Evolutionary conservation across 2,888 invertebrate genomes (phyloP).

Genomic region (Eulithis testata): DNA sequence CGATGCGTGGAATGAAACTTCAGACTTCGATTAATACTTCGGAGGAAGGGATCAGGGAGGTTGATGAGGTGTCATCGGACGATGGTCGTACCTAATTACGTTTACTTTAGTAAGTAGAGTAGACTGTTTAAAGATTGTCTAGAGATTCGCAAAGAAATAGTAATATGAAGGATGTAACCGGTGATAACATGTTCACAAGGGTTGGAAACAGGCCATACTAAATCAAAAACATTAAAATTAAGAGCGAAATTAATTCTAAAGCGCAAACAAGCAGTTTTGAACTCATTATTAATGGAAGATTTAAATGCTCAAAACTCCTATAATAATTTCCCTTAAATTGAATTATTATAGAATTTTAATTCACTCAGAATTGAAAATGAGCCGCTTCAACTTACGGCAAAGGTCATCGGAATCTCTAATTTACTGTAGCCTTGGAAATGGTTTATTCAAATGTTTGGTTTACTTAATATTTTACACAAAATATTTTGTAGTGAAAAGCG

Average conservation of each 20-base stretch:
- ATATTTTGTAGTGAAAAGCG: conserved; percentile 33
- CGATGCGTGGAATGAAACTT: conserved; percentile 56
- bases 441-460: conserved; percentile 65
- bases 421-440: conserved; percentile 57
- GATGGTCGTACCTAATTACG: background rate
- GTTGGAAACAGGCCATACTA: background rate
- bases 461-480: conserved; percentile 50
- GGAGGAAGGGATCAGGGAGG: conserved; percentile 17
- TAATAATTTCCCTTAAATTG: conserved; percentile 37
- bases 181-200: too few species aligned
- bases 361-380: conserved; percentile 45
- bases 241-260: conserved; percentile 16
- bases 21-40: conserved; percentile 32
- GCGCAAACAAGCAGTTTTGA: conserved; percentile 21
- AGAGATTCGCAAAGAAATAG: too few species aligned
- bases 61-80: conserved; percentile 10
- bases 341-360: conserved; percentile 46
- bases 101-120: background rate
- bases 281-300: conserved; percentile 35
- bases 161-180: background rate
- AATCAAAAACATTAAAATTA: conserved; percentile 10
- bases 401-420: conserved; percentile 67
- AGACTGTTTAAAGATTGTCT: background rate
- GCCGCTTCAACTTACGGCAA: conserved; percentile 47
- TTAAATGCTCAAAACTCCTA: conserved; percentile 33